Evolutionary conservation across 1,140 invertebrate genomes (phyloP), one percentile per base, ranked within the genome.

Genomic region (Teleopsis dalmanni): DNA sequence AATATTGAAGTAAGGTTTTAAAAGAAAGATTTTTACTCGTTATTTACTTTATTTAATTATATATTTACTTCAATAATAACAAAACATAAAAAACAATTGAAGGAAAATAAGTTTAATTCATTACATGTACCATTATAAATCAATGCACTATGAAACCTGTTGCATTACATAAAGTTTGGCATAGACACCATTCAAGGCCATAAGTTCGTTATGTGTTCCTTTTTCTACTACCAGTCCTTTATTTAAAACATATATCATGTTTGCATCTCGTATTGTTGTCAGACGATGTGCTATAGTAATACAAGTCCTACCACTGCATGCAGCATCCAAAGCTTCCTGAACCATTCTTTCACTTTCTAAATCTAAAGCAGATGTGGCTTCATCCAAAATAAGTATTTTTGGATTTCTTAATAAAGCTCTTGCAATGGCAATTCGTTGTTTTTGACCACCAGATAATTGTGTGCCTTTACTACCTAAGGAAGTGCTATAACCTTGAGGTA

Each of bases 281-380:
- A 89, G 65, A 0, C 79, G 71, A 60, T 88, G 85, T 10, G 85
- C 85, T 37, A 88, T 82, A 5, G 83, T 78, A 16, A 88, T 77
- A 34, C 85, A 87, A 0, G 86, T 90, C 41, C 87, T 72, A 0
- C 85, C 85, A 48, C 74, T 67, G 41, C 79, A 72, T 0, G 80
- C 81, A 48, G 75, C 75, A 53, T 85, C 82, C 23, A 85, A 59
- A 0, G 82, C 82, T 58, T 81, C 77, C 70, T 84, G 82, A n/a
- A 85, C 82, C n/a, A 85, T 75, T 71, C 78, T 79, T 70, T 85
- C 82, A 58, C 80, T 84, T 65, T 89, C 84, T 6, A 82, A 81
- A 69, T 92, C 84, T 10, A 94, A 69, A 2, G 90, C 89, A 1
- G 87, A 91, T 0, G 89, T 93, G 0, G 89, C 89, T 66, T 94